Evolutionary conservation across 2,888 invertebrate genomes (phyloP), one percentile per base, ranked within the genome.

Genomic region (Epirrhoe alternata): DNA sequence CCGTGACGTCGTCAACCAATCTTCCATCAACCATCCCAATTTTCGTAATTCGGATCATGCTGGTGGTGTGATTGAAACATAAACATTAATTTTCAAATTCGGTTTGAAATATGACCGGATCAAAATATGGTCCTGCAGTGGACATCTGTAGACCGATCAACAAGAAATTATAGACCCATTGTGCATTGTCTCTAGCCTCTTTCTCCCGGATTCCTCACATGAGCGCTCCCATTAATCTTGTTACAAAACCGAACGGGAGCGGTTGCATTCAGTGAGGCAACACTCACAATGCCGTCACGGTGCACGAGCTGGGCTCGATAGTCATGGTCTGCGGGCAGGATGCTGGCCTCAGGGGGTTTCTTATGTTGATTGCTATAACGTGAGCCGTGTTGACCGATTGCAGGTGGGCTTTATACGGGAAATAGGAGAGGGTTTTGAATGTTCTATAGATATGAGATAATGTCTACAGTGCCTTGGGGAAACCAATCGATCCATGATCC

Each of bases 211-310:
- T 49, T 75, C 74, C 45, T 56, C 71, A 68, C 72, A 69, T 68
- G 74, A 76, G 68, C 74, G 71, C 68, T 70, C 74, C 76, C 77
- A 87, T 86, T 83, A 83, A 87, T 88, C 86, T 87, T 85, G 80
- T 89, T 89, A 80, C 86, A 78, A 83, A 85, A 88, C 81, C 70
- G 86, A 78, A 74, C 84, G 79, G 88, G 88, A 85, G 89, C 77
- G 89, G 87, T 84, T 85, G 86, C 85, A 84, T 85, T 84, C 63
- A 57, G 70, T 72, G 69, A 60, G 65, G 65, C 69, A 72, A 72
- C 66, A 56, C 42, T 54, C 58, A 81, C 81, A 80, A 84, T 82
- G 72, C 77, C 74, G 87, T 85, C 85, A 85, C 85, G 77, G 75
- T 76, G 77, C 70, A n/a, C 59, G 14, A 51, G 50, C 64, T 82